Percentiles rank a stretch among this genome's conserved stretches.
These are phyloP conservation scores for Onychomys leucogaster DNA, from an alignment of 2,797 vertebrate genomes.

Conservation along the genomic window DNA sequence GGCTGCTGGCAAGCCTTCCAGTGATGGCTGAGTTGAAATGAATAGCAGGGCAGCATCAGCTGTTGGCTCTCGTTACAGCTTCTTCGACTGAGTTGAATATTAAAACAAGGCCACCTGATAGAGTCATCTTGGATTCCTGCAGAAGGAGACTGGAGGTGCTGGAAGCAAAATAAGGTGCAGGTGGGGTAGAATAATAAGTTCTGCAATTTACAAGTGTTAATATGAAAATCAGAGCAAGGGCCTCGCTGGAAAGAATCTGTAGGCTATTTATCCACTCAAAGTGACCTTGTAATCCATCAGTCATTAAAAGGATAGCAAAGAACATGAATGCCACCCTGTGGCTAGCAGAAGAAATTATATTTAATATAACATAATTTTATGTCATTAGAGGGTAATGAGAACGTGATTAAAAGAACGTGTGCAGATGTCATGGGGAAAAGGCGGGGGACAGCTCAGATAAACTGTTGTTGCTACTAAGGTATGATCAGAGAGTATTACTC, in stretches of 20 bases:
- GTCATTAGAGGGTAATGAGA: conserved; percentile 85
- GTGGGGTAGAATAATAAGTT: conserved; percentile 75
- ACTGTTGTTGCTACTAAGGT: conserved; percentile 46
- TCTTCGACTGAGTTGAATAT: conserved; percentile 75
- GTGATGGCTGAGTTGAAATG: conserved; percentile 65
- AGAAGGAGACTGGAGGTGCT: conserved; percentile 65
- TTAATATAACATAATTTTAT: conserved; percentile 69
- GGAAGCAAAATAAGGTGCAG: conserved; percentile 72
- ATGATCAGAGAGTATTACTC: not conserved
- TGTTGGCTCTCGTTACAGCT: conserved; percentile 73
- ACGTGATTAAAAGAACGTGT: conserved; percentile 69
- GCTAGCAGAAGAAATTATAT: conserved; percentile 84
- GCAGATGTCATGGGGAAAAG: conserved; percentile 55
- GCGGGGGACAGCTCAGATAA: conserved; percentile 30
- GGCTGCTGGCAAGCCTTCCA: conserved; percentile 76
- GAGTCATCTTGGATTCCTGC: conserved; percentile 75
- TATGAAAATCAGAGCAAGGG: conserved; percentile 71
- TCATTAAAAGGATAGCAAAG: conserved; percentile 86
- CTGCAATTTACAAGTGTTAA: conserved; percentile 75
- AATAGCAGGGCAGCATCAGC: conserved; percentile 75
- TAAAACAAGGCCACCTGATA: conserved; percentile 76
- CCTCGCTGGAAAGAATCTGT: conserved; percentile 77
- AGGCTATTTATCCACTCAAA: conserved; percentile 83
- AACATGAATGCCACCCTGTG: conserved; percentile 90
- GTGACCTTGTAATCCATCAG: conserved; percentile 87